A percentile compares a stretch with the other conserved stretches of the same genome.
Evolutionary conservation across 1,140 invertebrate genomes (phyloP).

Genomic region (Meloidogyne chitwoodi): DNA sequence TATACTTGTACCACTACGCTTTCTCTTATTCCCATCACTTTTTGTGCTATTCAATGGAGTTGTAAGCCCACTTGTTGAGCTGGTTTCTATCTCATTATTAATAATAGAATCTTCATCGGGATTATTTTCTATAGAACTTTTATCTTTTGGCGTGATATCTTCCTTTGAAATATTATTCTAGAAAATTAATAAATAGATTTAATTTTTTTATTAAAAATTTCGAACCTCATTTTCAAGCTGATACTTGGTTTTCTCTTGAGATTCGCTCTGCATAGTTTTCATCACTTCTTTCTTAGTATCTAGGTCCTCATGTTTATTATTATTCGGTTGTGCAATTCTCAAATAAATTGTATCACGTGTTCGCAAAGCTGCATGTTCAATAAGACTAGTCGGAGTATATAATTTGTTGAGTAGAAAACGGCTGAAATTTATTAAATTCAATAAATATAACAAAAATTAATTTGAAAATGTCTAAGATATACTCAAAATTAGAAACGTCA

Average conservation of each 20-base stretch:
- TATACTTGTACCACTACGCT: not conserved
- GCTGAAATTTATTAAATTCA: not conserved
- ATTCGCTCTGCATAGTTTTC: not conserved
- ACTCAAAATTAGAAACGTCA: conserved; percentile 4
- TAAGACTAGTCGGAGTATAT: not conserved
- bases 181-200: not conserved
- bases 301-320: not conserved
- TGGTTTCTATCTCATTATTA: not conserved
- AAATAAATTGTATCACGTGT: conserved; percentile 10
- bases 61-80: not conserved
- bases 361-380: conserved; percentile 12
- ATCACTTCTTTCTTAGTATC: not conserved
- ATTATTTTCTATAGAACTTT: not conserved
- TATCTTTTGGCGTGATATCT: not conserved
- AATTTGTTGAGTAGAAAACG: not conserved
- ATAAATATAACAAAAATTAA: not conserved
- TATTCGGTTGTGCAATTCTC: not conserved
- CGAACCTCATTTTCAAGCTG: not conserved
- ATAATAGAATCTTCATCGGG: not conserved
- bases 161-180: not conserved
- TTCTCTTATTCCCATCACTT: not conserved
- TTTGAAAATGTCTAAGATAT: too few species aligned
- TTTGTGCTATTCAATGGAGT: not conserved
- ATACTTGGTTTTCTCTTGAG: not conserved
- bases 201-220: too few species aligned